Evolutionary conservation across 2,797 vertebrate species (phyloP).

Genomic region (Potorous gilbertii): DNA sequence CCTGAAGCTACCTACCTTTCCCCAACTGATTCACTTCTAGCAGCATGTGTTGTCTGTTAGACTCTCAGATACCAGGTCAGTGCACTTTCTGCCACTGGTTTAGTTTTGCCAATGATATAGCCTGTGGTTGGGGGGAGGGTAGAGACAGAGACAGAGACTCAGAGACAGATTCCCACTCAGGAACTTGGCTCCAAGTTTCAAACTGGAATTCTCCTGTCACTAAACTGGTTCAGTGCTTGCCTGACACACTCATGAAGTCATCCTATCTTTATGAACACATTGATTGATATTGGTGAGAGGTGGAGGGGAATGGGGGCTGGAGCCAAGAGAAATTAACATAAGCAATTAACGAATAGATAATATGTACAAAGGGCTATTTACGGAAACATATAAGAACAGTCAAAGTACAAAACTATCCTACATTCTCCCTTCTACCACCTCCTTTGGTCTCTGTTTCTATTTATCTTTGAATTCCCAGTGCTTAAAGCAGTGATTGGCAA

Average conservation of each 20-base stretch:
- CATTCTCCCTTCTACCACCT: background rate
- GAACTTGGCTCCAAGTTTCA: background rate
- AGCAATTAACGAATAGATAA: background rate
- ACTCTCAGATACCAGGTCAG: background rate
- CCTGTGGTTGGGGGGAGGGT: too few species aligned
- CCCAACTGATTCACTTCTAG: background rate
- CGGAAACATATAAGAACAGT: background rate
- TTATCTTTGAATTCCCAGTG: background rate
- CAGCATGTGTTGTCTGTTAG: background rate
- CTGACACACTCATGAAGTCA: background rate
- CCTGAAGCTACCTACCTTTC: background rate
- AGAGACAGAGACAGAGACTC: background rate
- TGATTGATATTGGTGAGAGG: background rate
- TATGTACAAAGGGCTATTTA: background rate
- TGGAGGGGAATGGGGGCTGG: background rate
- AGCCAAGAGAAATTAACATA: background rate
- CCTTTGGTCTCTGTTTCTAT: background rate
- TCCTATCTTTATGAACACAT: background rate
- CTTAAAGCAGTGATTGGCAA: background rate
- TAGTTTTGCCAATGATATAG: background rate
- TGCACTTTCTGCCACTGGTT: background rate
- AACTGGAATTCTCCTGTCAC: background rate
- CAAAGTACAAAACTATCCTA: background rate
- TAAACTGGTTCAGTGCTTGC: background rate
- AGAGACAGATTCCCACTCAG: background rate